Evolutionary conservation across 2,113 vertebrate species (phyloP), one percentile per base, ranked within the genome.

Genomic region (Rhabdornis inornatus): DNA sequence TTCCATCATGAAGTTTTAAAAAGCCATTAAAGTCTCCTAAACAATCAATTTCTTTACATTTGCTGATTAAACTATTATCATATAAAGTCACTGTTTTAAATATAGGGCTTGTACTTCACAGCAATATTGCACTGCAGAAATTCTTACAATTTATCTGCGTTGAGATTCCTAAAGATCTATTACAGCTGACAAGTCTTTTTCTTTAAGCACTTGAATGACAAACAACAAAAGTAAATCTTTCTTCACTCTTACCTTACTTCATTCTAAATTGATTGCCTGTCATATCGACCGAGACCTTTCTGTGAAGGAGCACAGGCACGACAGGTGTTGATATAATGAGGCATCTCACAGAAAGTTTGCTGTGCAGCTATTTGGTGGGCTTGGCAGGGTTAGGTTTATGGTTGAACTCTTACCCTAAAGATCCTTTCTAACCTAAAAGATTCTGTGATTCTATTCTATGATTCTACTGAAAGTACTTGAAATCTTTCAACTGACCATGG

Each of bases 161-260:
- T 89, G 89, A 64, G 74, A 76, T 66, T 95, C 55, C 66, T 84
- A 60, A 94, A 77, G 64, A 93, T 72, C 72, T 85, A 28, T 84
- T 90, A 69, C 42, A 66, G 53, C 25, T 79, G 50, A 61, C 68
- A 63, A 33, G 63, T 64, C 49, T 56, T 93, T 63, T 86, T 72
- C 83, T 95, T 61, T 72, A 92, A 85, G 35, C 42, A 64, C 59
- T 94, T 94, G 88, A 89, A 87, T 91, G 91, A 96, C 93, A 95
- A 97, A 90, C 74, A 95, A 84, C 0, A 0, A 59, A 81, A 86
- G 70, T 88, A 97, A 96, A 92, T 92, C 81, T 92, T 86, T 35
- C 23, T 80, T 95, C 49, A 47, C 94, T 96, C 91, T 92, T 96
- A 82, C 83, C 78, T 95, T 81, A 24, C 24, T 50, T 94, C 82